Conservation (phyloP, 2,888 invertebrate species). For the Hypselothyrea guttata region DNA sequence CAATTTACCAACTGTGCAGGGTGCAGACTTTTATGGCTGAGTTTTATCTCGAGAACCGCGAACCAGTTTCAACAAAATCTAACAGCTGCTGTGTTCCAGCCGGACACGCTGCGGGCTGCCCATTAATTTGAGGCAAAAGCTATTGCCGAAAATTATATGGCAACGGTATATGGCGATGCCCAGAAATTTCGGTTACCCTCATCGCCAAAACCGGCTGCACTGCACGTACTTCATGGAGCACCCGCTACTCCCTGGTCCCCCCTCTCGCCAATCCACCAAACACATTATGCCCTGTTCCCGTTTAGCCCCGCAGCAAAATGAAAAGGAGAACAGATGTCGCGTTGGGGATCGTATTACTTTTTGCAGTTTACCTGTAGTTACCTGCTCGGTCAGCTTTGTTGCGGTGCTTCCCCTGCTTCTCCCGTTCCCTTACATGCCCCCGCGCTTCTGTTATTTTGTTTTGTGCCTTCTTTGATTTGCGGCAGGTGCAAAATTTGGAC, state of each 20-base stretch:
- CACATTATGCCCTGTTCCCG: too few relatives aligned
- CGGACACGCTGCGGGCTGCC: conserved; percentile 35
- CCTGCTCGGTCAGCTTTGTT: conserved; percentile 50
- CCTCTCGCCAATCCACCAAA: background rate
- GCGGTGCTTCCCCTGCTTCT: background rate
- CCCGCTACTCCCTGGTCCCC: background rate
- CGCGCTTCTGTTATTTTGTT: background rate
- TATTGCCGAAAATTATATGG: conserved; percentile 71
- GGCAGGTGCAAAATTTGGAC: conserved; percentile 67
- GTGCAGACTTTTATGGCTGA: conserved; percentile 14
- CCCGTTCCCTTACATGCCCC: background rate
- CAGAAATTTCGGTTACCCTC: conserved; percentile 70
- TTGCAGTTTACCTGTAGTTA: conserved; percentile 45
- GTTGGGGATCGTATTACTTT: conserved; percentile 56
- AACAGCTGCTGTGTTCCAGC: conserved; percentile 57
- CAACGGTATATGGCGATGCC: conserved; percentile 60
- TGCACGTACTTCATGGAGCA: conserved; percentile 8
- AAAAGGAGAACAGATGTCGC: conserved; percentile 54
- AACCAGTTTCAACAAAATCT: conserved; percentile 51
- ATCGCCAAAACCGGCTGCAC: conserved; percentile 42
- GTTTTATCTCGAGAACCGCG: conserved; percentile 26
- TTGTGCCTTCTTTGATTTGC: conserved; percentile 65
- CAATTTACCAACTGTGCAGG: background rate
- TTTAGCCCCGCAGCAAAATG: conserved; percentile 9
- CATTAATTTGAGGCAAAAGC: conserved; percentile 63